A percentile compares a stretch with the other conserved stretches of the same genome.
phyloP scores from a whole-genome alignment of 1,140 invertebrate genomes.

The Dendrolimus punctatus region DNA sequence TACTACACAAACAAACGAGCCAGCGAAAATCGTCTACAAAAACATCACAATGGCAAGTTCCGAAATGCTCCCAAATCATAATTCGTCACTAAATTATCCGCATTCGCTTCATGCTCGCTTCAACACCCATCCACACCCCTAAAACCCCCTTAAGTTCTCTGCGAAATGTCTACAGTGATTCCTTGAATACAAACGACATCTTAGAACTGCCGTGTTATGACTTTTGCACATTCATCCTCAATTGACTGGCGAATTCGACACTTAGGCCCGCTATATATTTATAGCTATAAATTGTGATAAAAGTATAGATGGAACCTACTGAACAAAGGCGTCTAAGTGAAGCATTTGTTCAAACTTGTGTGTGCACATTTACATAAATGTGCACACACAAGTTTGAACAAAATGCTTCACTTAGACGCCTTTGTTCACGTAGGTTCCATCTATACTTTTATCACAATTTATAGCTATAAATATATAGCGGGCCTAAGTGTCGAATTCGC shows the following conservation, averaged over 20 bases:
- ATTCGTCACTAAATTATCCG: constrained; percentile 56
- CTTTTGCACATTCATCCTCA: constrained; percentile 47
- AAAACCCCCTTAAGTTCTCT: constrained; percentile 37
- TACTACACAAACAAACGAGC: too few species aligned
- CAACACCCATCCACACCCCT: constrained; percentile 28
- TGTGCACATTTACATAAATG: too few species aligned
- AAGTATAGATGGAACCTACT: too few species aligned
- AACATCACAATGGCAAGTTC: constrained; percentile 19
- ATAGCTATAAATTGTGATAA: background rate
- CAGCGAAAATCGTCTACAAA: constrained; percentile 3
- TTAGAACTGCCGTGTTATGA: constrained; percentile 55
- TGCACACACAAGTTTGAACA: too few species aligned
- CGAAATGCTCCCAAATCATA: constrained; percentile 30
- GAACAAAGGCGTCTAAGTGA: too few species aligned
- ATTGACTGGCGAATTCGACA: constrained; percentile 32
- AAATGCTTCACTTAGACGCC: too few species aligned
- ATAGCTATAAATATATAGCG: background rate
- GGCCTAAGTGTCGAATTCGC: constrained; percentile 20
- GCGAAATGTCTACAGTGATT: constrained; percentile 71
- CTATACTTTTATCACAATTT: background rate
- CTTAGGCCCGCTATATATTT: constrained; percentile 4
- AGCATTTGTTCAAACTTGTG: too few species aligned
- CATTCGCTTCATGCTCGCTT: constrained; percentile 38
- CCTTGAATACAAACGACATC: constrained; percentile 72
- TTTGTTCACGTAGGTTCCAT: too few species aligned